Base-by-base conservation (phyloP, 1,140 invertebrate genomes). In the Colletes gigas region DNA sequence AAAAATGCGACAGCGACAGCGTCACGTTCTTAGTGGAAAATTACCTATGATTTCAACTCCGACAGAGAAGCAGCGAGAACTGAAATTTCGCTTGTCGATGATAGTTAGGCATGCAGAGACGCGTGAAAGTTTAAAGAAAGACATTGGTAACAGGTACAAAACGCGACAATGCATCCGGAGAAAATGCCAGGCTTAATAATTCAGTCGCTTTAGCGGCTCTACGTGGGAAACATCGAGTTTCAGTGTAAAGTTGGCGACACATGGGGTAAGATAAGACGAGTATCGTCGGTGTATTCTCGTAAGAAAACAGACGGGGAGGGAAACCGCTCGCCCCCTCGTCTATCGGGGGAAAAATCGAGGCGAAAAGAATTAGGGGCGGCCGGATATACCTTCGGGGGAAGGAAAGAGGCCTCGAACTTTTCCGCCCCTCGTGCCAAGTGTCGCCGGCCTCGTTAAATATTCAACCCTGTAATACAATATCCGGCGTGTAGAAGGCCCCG, bases 381-480 rank as follows among this genome's bases (percentile, higher is more conserved):
- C 52, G 85, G 74, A 82, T 87, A 83, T 85, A 86, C 76, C 69
- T 67, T 67, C 66, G 65, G 71, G 72, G 52, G 67, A 39, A 54
- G 54, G 73, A 72, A 62, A 44, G 76, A 66, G 67, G 66, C 86
- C 86, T 87, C 79, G 69, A 90, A 87, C 87, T 88, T 88, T 87
- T 89, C 4, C 65, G 82, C 81, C 85, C 84, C 85, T 82, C 76
- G 85, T 69, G 87, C 83, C 84, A 84, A 90, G 92, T 90, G 90
- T 90, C 88, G 88, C 85, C 86, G 83, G 81, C 78, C 91, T 92
- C 89, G 90, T 93, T 92, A 93, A 93, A 93, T 92, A 93, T 93
- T 93, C 91, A 93, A 91, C 86, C 87, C 89, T 83, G 90, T 92
- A 93, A 93, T 92, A 92, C 91, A 93, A 93, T 93, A 93, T 93